Evolutionary conservation across 2,113 vertebrate species (phyloP).

Genomic region (Pseudorhombus dupliciocellatus): DNA sequence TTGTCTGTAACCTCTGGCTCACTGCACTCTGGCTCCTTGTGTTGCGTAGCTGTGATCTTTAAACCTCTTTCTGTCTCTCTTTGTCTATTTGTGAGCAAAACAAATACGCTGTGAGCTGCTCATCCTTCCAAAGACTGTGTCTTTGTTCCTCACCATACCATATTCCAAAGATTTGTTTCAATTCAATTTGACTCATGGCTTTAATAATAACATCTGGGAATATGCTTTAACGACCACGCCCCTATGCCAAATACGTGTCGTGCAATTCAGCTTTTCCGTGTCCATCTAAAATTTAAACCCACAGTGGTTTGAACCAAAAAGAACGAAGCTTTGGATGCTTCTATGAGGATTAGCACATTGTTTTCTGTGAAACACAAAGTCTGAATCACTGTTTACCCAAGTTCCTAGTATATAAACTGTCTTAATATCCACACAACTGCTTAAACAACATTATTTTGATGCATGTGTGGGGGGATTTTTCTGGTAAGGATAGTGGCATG

Average conservation of each 20-base stretch:
- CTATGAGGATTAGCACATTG: constrained; percentile 21
- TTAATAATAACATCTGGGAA: too few relatives aligned
- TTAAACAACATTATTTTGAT: constrained; percentile 22
- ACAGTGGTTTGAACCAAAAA: constrained; percentile 9
- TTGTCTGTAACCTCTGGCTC: too few relatives aligned
- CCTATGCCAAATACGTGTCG: background rate
- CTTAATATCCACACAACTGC: constrained; percentile 11
- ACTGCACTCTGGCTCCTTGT: too few relatives aligned
- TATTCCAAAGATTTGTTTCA: too few relatives aligned
- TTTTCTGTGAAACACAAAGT: constrained; percentile 4
- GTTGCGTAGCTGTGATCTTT: too few relatives aligned
- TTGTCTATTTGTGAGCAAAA: too few relatives aligned
- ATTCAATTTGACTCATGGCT: too few relatives aligned
- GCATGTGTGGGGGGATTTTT: constrained; percentile 2
- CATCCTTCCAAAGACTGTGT: too few relatives aligned
- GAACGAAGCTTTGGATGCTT: constrained; percentile 20
- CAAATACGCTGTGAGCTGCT: too few relatives aligned
- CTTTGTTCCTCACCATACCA: too few relatives aligned
- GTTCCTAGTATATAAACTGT: background rate
- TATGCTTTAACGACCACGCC: too few relatives aligned
- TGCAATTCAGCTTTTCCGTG: background rate
- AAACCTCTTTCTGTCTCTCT: too few relatives aligned
- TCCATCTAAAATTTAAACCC: constrained; percentile 8
- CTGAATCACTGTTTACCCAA: background rate
- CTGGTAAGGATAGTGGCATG: background rate